Base-by-base conservation (phyloP, 1,140 invertebrate species). In the Calliopsis andreniformis region DNA sequence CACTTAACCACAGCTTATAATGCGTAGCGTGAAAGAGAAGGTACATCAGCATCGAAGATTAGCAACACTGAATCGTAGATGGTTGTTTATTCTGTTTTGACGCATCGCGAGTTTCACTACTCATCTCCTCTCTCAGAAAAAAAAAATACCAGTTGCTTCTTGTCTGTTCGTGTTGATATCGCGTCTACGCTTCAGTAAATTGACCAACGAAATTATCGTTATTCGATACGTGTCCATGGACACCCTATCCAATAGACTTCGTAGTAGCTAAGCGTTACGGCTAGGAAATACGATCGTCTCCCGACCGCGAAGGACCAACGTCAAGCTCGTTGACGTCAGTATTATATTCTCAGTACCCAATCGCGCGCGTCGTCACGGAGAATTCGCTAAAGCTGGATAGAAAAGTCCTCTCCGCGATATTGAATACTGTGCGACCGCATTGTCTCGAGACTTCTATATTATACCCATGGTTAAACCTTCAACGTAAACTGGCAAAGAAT, bases 201-300 rank as follows among this genome's bases (percentile, higher is more conserved):
- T 61, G 47, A 61, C 43, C 30, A 28, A 71, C 12, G 7, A 49
- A 39, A 62, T 61, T 47, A 35, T 49, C 20, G 55, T 49, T 10
- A 70, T 70, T 47, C 4, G 28, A 58, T 58, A 42, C 18, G 5
- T 32, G n/a, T 32, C 14, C 25, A 56, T 68, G 23, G 28, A 58
- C 14, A 56, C 28, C 35, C 18, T 30, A 58, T 10, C 35, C 28
- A 45, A 5, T n/a, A 45, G 20, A 16, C 25, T n/a, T n/a, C 12
- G 23, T 7, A 18, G 10, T 32, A 30, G 53, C 10, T 49, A n/a
- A 61, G 43, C 55, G 32, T 25, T 35, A 43, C 59, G 75, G 72
- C 61, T 83, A 86, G 83, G 83, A 88, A 77, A 89, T 87, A 89
- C 86, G 84, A 82, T 67, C 76, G 76, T 42, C 69, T 70, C 58